Base-by-base conservation (phyloP, 2,797 vertebrate species). In the Iguana delicatissima region DNA sequence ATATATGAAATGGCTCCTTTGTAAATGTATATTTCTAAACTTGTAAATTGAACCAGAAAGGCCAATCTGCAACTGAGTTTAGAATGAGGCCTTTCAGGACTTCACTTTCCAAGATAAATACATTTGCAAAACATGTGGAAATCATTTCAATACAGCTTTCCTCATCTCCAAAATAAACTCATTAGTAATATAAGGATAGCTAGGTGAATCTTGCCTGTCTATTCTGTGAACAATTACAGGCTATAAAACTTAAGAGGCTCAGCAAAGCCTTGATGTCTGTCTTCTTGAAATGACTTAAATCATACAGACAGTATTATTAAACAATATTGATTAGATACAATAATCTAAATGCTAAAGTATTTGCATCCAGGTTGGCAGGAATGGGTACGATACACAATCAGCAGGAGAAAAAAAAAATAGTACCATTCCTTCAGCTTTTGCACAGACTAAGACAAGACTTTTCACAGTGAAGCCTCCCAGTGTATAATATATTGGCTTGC, bases 101-200 rank as follows among this genome's bases (percentile, higher is more conserved):
- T 73, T 88, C 80, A 12, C 1, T 69, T 13, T 64, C 72, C n/a
- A 50, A 46, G n/a, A n/a, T 35, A 89, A 46, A 57, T 90, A 24
- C 12, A 22, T 86, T 89, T 86, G 32, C 2, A 52, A 80, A 80
- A 52, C 38, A 90, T 59, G 7, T 32, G 79, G 57, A 87, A 77
- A 85, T 42, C 3, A 73, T 38, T 86, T 92, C 77, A 83, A 91
- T 38, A 32, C 72, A 16, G 76, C 24, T 80, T 88, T 69, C 77
- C 42, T 79, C 38, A 87, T 87, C 59, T 38, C 52, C 77, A 88
- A 50, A 72, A 72, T 29, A 79, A 86, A 84, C 42, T 62, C 87
- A 88, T 42, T 90, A 89, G 81, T 83, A 77, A 50, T 86, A 67
- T 55, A 89, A 87, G 3, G 35, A 59, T n/a, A 73, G 79, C 50